phyloP scores from a whole-genome alignment of 2,113 vertebrate genomes.

The Capreolus pygargus region DNA sequence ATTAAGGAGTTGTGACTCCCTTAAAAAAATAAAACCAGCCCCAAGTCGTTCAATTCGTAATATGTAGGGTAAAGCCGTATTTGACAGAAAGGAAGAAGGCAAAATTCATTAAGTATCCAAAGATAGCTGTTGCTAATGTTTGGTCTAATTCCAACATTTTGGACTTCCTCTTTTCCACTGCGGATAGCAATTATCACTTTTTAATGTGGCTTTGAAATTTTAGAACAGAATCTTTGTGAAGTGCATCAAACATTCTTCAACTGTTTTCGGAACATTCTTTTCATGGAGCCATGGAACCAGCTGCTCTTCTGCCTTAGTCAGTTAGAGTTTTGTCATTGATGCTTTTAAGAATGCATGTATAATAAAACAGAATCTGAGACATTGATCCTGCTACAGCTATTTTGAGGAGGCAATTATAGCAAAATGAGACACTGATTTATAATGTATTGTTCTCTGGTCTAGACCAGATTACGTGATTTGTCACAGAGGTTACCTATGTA shows the following conservation, averaged over 20 bases:
- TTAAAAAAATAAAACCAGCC: neutral
- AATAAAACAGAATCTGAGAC: slow-evolving; percentile 68
- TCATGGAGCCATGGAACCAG: slow-evolving; percentile 73
- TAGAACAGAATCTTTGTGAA: slow-evolving; percentile 77
- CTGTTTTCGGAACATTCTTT: slow-evolving; percentile 81
- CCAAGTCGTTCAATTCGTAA: neutral
- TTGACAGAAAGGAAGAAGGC: neutral
- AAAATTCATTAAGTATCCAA: slow-evolving; percentile 1
- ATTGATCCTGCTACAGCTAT: slow-evolving; percentile 66
- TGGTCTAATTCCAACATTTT: slow-evolving; percentile 67
- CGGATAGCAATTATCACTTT: slow-evolving; percentile 80
- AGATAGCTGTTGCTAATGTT: slow-evolving; percentile 15
- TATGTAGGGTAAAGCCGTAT: neutral
- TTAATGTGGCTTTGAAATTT: slow-evolving; percentile 82
- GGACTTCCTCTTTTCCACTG: slow-evolving; percentile 79
- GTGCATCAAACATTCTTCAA: slow-evolving; percentile 81
- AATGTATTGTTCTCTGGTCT: slow-evolving; percentile 50
- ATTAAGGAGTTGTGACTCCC: neutral
- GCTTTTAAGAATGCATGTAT: slow-evolving; percentile 66
- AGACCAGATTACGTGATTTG: slow-evolving; percentile 48
- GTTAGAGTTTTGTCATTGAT: slow-evolving; percentile 68
- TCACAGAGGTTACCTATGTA: slow-evolving; percentile 47
- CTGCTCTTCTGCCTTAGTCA: slow-evolving; percentile 74
- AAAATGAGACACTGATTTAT: slow-evolving; percentile 70
- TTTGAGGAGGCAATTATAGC: slow-evolving; percentile 63